Conservation (phyloP, 2,113 vertebrate genomes). For the Oreochromis tanganicae region DNA sequence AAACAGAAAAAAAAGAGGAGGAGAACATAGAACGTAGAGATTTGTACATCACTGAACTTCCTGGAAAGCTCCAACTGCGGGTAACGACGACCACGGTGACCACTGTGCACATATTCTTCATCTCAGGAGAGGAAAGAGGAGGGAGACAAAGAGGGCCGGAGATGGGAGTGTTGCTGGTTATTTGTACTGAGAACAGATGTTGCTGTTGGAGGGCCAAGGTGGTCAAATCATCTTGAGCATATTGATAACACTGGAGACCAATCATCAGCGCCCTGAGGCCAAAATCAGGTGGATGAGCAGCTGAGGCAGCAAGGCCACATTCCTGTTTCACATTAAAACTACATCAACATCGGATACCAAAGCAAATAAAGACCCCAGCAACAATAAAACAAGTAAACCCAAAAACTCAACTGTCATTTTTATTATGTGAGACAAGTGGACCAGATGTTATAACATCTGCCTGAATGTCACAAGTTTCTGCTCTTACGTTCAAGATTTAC, state of each 20-base stretch:
- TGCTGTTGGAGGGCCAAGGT: not conserved
- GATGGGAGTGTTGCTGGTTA: not conserved
- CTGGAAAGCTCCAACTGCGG: not conserved
- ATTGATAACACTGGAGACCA: not conserved
- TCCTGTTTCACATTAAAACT: not conserved
- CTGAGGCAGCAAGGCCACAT: not conserved
- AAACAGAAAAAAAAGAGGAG: not conserved
- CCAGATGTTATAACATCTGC: conserved; percentile 22
- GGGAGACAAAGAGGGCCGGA: not conserved
- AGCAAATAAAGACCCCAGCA: not conserved
- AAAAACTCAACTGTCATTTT: not conserved
- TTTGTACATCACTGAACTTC: not conserved
- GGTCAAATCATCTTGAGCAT: not conserved
- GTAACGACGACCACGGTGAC: not conserved
- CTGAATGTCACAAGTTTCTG: not conserved
- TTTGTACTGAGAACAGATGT: conserved; percentile 22
- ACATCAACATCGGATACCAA: not conserved
- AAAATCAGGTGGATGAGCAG: not conserved
- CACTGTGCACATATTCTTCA: not conserved
- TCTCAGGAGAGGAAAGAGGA: not conserved
- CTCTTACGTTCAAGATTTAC: not conserved
- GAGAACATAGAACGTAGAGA: not conserved
- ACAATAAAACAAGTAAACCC: not conserved
- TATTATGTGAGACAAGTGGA: not conserved
- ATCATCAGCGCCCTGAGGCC: not conserved